Evolutionary conservation across 2,888 invertebrate genomes (phyloP), one percentile per base, ranked within the genome.

Genomic region (Eulithis testata): DNA sequence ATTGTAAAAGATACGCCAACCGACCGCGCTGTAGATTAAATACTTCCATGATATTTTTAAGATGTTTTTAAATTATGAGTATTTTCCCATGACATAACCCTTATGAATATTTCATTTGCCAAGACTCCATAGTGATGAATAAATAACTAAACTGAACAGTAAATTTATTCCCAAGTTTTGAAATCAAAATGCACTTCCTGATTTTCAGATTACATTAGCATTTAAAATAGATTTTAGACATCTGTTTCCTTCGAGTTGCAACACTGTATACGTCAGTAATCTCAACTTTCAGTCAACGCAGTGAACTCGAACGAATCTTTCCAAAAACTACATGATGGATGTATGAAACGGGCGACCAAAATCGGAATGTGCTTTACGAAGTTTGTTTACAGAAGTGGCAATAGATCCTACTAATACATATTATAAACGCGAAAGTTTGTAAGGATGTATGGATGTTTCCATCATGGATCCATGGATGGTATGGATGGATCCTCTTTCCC

Each of bases 171-270:
- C 6, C 51, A 59, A 59, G 55, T 52, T 56, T 49, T 56, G 37
- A 60, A 56, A 63, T 66, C 60, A 63, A 53, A 63, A 60, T 60
- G 53, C 37, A 44, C 44, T 54, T 62, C 63, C 61, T 49, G 64
- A 66, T 63, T 58, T 70, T 63, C 54, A 63, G 65, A 60, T 62
- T 51, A 65, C 66, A 72, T 72, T 60, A 66, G 63, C 68, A 72
- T 70, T 55, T 65, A 65, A 65, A 72, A 69, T 62, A 66, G 54
- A 60, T 65, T 67, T 69, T 65, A 65, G 60, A 71, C 68, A 68
- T 68, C 66, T 67, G 66, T 67, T 67, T 63, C 63, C 52, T 52
- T 62, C 59, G 63, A 45, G 56, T 68, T 60, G 62, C 67, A 63
- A 64, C 63, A 64, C 59, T 62, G 63, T 31, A 31, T 70, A 65